phyloP scores from a whole-genome alignment of 2,888 invertebrate genomes.

The Ophion ventricosus region DNA sequence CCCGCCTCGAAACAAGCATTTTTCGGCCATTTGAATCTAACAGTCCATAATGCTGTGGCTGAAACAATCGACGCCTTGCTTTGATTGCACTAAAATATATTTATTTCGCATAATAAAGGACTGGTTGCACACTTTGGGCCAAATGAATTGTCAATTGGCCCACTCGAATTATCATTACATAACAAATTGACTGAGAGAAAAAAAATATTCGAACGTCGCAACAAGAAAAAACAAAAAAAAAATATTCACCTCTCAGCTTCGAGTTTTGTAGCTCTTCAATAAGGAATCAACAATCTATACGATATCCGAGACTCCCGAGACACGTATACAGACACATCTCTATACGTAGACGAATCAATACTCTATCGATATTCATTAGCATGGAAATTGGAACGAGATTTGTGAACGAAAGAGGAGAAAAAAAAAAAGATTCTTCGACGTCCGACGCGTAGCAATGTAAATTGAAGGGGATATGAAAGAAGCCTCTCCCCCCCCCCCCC shows the following conservation, averaged over 20 bases:
- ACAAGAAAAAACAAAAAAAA: background rate
- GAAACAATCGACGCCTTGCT: background rate
- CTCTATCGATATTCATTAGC: constrained; percentile 42
- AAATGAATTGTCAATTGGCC: background rate
- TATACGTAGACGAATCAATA: background rate
- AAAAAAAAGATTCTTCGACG: constrained; percentile 15
- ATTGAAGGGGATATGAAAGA: constrained; percentile 33
- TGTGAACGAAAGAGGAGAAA: background rate
- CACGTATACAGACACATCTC: background rate
- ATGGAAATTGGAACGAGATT: constrained; percentile 47
- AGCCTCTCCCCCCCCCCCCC: background rate
- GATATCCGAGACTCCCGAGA: background rate
- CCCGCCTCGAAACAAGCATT: background rate
- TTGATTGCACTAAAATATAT: background rate
- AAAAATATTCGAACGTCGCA: background rate
- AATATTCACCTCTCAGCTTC: background rate
- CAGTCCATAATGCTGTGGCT: background rate
- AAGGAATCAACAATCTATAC: background rate
- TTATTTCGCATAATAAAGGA: background rate
- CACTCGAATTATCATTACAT: background rate
- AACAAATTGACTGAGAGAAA: background rate
- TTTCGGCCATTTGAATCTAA: background rate
- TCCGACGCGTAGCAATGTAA: constrained; percentile 26
- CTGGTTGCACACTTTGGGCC: background rate
- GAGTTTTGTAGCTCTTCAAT: background rate